phyloP scores from a whole-genome alignment of 1,140 invertebrate species.

The Drosophila oshimai region DNA sequence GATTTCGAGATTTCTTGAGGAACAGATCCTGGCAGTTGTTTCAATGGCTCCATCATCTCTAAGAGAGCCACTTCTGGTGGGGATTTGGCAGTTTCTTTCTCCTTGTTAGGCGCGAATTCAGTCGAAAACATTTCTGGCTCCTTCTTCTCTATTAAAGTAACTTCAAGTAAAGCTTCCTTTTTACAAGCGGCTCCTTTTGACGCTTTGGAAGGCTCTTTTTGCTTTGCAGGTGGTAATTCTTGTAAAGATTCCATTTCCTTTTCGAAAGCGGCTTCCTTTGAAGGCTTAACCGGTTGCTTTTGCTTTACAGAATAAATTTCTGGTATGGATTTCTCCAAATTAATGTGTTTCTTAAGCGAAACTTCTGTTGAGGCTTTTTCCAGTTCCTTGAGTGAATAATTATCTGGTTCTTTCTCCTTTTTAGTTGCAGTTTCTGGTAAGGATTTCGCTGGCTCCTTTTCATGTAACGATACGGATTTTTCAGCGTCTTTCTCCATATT shows the following conservation, averaged over 20 bases:
- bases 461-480: neutral
- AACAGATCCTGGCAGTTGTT: too few species aligned
- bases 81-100: neutral
- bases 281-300: neutral
- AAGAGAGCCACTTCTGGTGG: neutral
- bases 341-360: neutral
- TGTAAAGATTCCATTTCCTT: neutral
- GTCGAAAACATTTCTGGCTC: neutral
- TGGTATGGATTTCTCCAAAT: neutral
- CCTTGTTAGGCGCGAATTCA: neutral
- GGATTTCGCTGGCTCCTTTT: neutral
- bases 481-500: neutral
- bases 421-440: neutral
- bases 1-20: neutral
- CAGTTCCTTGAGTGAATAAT: neutral
- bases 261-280: neutral
- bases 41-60: neutral
- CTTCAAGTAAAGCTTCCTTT: neutral
- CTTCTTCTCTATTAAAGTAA: neutral
- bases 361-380: neutral
- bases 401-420: neutral
- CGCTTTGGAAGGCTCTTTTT: neutral
- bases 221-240: neutral
- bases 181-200: neutral
- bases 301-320: neutral